Base-by-base conservation (phyloP, 2,888 invertebrate species). In the Hydrotaea cyrtoneurina region DNA sequence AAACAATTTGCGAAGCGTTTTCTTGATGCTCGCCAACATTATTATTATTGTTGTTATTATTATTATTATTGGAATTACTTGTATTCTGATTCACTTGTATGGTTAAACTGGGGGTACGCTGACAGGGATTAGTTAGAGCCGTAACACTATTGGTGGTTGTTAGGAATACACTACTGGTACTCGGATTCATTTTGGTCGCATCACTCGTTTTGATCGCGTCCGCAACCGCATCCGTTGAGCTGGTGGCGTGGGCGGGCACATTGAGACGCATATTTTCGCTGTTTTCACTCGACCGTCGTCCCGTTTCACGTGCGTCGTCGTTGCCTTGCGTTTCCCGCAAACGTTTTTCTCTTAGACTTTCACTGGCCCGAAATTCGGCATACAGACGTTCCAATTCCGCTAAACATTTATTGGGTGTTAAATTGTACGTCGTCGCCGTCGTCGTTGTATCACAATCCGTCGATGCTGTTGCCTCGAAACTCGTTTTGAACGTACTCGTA, bases 21-120 rank as follows among this genome's bases (percentile, higher is more conserved):
- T 36, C 50, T 21, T 17, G 21, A 50, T 10, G 79, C 26, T 71
- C 71, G 23, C 87, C 78, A 71, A 80, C 78, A 83, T 82, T 83
- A 81, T 86, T 83, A 46, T 66, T 83, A 69, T 85, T 76, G 64
- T 80, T 83, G 80, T 75, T 78, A 84, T 85, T 86, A 72, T 82
- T 86, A 62, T 69, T 82, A 81, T 84, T 87, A 80, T 86, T 89
- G 85, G 74, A 86, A 86, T 87, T 86, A 85, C 87, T 87, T 57
- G 46, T 66, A 80, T 83, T 89, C 76, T 89, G 91, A 88, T 92
- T 92, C 82, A 92, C 92, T 89, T 92, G 91, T 87, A 92, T 92
- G 82, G 92, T 92, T 86, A 92, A 88, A 87, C 91, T 92, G 62
- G 92, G 91, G 86, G 91, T 90, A 82, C 88, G 88, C 78, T 89